These are phyloP conservation scores for Antigone vipio DNA, from an alignment of 2,113 vertebrate species.

Conservation along the genomic window DNA sequence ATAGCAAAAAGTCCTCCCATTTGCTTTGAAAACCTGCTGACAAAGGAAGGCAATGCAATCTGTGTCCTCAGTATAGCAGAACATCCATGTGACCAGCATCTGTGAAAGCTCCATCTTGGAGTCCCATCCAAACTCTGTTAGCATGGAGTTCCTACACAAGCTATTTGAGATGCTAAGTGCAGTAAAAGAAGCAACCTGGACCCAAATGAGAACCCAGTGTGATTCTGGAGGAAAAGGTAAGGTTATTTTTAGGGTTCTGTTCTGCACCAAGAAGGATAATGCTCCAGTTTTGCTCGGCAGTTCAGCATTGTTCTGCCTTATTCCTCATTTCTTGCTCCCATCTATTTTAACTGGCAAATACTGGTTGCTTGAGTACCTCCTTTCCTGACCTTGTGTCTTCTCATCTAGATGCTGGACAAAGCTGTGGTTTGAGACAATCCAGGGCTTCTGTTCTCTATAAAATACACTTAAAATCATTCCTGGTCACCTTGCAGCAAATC, in stretches of 20 bases:
- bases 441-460: not conserved
- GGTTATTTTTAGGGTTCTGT: not conserved
- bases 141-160: not conserved
- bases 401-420: not conserved
- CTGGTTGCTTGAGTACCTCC: not conserved
- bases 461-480: not conserved
- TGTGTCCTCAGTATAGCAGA: not conserved
- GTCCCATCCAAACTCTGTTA: not conserved
- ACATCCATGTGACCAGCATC: not conserved
- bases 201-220: not conserved
- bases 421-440: not conserved
- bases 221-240: not conserved
- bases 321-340: not conserved
- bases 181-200: not conserved
- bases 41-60: not conserved
- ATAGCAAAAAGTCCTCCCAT: not conserved
- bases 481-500: not conserved
- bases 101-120: not conserved
- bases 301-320: not conserved
- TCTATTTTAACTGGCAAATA: not conserved
- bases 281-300: not conserved
- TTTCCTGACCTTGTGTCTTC: not conserved
- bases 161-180: not conserved
- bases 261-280: not conserved
- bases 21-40: not conserved